These are phyloP conservation scores for Pagrus major DNA, from an alignment of 2,113 vertebrate genomes.

Conservation along the genomic window DNA sequence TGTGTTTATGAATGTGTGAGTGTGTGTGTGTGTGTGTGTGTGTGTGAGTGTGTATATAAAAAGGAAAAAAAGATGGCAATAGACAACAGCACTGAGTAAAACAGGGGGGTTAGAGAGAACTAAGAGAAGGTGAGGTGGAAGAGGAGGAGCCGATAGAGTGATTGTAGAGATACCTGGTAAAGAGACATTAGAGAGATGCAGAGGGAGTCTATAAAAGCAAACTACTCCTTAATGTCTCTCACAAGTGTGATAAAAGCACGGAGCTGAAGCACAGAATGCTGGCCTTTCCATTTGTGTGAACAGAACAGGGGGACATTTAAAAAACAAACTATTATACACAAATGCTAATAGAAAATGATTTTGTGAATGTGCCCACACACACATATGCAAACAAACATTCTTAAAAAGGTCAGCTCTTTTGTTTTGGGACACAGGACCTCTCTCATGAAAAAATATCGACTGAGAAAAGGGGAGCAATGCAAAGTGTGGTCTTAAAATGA, in stretches of 20 bases:
- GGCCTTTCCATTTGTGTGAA: constrained; percentile 63
- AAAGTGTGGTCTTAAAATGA: constrained; percentile 69
- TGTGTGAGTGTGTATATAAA: neutral
- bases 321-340: constrained; percentile 58
- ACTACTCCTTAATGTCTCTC: constrained; percentile 77
- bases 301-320: constrained; percentile 54
- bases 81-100: constrained; percentile 16
- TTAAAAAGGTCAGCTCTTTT: constrained; percentile 74
- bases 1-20: constrained; percentile 39
- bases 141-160: constrained; percentile 54
- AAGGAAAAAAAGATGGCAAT: neutral
- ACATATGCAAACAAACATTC: constrained; percentile 52
- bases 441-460: constrained; percentile 74
- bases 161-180: constrained; percentile 67
- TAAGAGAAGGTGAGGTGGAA: neutral
- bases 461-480: constrained; percentile 58
- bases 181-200: constrained; percentile 71
- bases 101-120: neutral
- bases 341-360: constrained; percentile 74
- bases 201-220: constrained; percentile 79
- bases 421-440: constrained; percentile 62
- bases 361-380: constrained; percentile 46
- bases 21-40: neutral
- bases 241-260: constrained; percentile 76
- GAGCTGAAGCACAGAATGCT: constrained; percentile 49